Evolutionary conservation across 2,888 invertebrate species (phyloP), one percentile per base, ranked within the genome.

Genomic region (Podabrus alpinus): DNA sequence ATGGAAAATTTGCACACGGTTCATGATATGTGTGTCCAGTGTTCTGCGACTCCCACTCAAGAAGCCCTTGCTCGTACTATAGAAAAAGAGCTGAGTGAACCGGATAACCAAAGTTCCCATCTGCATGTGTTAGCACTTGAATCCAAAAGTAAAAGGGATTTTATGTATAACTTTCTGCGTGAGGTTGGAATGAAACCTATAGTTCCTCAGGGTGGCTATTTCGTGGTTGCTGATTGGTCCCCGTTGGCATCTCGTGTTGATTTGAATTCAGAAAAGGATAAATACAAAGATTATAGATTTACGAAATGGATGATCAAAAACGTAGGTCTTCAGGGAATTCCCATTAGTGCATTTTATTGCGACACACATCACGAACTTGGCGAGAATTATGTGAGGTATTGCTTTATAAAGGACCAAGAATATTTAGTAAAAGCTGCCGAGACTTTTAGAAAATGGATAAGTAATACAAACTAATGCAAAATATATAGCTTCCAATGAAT

Each of bases 201-300:
- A 0, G 89, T 98, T 72, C 99, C 99, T 0, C 96, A 99, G 81
- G 98, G 97, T 2, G 99, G 99, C 0, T 99, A 98, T 88, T 99
- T 99, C 85, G 94, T 99, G 90, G 86, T 99, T 70, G 98, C 97
- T 1, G 97, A 99, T 88, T 97, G 96, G 93, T 92, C 94, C 9
- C 88, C 92, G 5, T 87, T 97, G 78, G 91, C 93, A 59, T 87
- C 89, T 17, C 93, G 93, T 86, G 90, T 94, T 7, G 92, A 94
- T 84, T 87, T 96, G 9, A 89, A 89, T 1, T 86, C 90, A 0
- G 95, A 96, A 86, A 88, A 85, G 0, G 96, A 96, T 83, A 89
- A 90, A 80, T 90, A 92, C 82, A 92, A 92, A 77, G 99, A 99
- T 88, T 97, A 96, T 86, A 91, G 92, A 80, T 99, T 99, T 87